These are phyloP conservation scores for Euzophera pinguis DNA, from an alignment of 2,888 invertebrate species.

Conservation along the genomic window DNA sequence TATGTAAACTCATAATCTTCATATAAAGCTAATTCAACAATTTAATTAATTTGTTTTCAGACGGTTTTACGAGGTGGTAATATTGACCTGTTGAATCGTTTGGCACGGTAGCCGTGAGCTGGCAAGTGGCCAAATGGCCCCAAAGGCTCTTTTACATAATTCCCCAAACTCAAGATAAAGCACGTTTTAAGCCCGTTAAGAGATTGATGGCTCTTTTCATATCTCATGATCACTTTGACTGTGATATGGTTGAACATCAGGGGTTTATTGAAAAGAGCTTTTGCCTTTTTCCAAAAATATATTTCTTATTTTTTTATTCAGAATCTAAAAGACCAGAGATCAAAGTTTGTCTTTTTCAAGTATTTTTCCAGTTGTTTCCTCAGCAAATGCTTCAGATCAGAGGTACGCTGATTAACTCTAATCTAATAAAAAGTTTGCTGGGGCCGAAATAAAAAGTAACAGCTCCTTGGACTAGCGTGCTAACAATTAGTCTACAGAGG, in stretches of 20 bases:
- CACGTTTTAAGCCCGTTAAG: slow-evolving; percentile 40
- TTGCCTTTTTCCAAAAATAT: too few species aligned
- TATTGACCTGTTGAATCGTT: slow-evolving; percentile 42
- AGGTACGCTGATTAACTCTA: too few species aligned
- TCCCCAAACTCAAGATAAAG: slow-evolving; percentile 35
- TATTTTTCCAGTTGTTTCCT: too few species aligned
- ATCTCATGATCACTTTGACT: slow-evolving; percentile 20
- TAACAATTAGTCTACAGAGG: too few species aligned
- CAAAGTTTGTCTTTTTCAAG: too few species aligned
- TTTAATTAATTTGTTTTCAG: not conserved
- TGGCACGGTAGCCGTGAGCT: slow-evolving; percentile 24
- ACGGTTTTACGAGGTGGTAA: slow-evolving; percentile 23
- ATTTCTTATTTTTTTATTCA: too few species aligned
- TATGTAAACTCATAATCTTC: not conserved
- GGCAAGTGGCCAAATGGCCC: slow-evolving; percentile 39
- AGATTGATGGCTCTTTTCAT: slow-evolving; percentile 36
- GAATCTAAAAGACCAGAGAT: too few species aligned
- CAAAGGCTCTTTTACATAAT: slow-evolving; percentile 39
- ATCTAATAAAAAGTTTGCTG: too few species aligned
- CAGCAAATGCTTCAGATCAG: too few species aligned
- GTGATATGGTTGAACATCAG: not conserved
- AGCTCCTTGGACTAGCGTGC: too few species aligned
- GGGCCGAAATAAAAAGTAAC: too few species aligned
- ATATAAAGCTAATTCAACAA: not conserved
- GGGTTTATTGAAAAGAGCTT: not conserved